Conservation (phyloP, 2,888 invertebrate genomes). For the Apeira syringaria region DNA sequence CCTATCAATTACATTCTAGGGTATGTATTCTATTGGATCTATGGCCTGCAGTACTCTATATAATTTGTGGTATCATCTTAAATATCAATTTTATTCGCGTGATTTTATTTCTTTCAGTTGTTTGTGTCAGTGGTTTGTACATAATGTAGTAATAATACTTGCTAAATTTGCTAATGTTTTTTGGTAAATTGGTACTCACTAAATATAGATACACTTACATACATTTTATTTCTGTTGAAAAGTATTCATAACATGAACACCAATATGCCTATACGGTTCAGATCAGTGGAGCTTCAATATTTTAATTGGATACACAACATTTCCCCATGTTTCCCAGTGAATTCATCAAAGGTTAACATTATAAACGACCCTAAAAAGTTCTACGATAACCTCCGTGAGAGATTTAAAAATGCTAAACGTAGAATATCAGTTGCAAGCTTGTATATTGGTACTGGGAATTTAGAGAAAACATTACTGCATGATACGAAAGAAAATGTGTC, state of each 20-base stretch:
- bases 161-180: no score
- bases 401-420: constrained; percentile 85
- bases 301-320: constrained; percentile 85
- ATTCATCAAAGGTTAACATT: constrained; percentile 87
- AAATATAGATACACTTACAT: no score
- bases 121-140: no score
- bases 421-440: constrained; percentile 94
- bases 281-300: constrained; percentile 72
- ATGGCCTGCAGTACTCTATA: no score
- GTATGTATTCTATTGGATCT: no score
- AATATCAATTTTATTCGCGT: no score
- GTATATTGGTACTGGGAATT: constrained; percentile 94
- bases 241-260: constrained; percentile 34
- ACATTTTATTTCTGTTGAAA: no score
- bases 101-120: no score
- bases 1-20: no score
- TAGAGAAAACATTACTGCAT: constrained; percentile 91
- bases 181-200: no score
- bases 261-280: constrained; percentile 62
- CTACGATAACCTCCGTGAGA: constrained; percentile 88
- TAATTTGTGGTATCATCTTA: no score
- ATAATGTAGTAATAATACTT: no score
- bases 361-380: constrained; percentile 90
- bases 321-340: constrained; percentile 88
- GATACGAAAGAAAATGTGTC: constrained; percentile 85